A percentile compares a stretch with the other conserved stretches of the same genome.
phyloP scores from a whole-genome alignment of 2,797 vertebrate species.

The Pseudochromis fuscus region DNA sequence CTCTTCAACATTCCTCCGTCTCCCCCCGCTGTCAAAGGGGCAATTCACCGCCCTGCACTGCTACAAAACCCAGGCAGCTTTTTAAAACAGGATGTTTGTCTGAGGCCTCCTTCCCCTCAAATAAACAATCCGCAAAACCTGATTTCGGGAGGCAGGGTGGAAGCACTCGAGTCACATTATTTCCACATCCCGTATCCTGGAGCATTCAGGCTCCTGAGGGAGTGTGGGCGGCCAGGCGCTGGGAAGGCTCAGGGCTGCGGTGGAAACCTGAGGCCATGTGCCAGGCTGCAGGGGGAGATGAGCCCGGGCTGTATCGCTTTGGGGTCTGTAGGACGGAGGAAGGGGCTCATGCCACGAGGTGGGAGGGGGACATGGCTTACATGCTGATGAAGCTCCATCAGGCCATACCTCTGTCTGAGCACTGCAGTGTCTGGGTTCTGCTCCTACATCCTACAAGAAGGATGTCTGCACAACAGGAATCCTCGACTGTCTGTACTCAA shows the following conservation, averaged over 20 bases:
- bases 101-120: slow-evolving; percentile 92
- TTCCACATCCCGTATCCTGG: slow-evolving; percentile 87
- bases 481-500: background rate
- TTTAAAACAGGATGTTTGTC: slow-evolving; percentile 95
- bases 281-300: slow-evolving; percentile 77
- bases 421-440: slow-evolving; percentile 11
- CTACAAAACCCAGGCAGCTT: slow-evolving; percentile 86
- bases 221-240: slow-evolving; percentile 69
- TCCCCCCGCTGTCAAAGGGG: slow-evolving; percentile 80
- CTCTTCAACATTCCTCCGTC: slow-evolving; percentile 85
- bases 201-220: slow-evolving; percentile 76
- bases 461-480: slow-evolving; percentile 14
- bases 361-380: slow-evolving; percentile 41
- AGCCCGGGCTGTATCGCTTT: slow-evolving; percentile 59
- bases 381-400: slow-evolving; percentile 53
- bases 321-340: slow-evolving; percentile 59
- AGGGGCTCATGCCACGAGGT: slow-evolving; percentile 48
- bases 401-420: slow-evolving; percentile 8
- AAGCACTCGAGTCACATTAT: slow-evolving; percentile 85
- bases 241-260: slow-evolving; percentile 81
- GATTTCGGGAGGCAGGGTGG: slow-evolving; percentile 89
- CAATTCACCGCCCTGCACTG: slow-evolving; percentile 80
- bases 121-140: slow-evolving; percentile 94
- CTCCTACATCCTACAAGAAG: slow-evolving; percentile 14
- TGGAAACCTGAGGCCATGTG: slow-evolving; percentile 85